A percentile compares a stretch with the other conserved stretches of the same genome.
These are phyloP conservation scores for Oryzias sinensis DNA, from an alignment of 2,797 vertebrate species.

Conservation along the genomic window DNA sequence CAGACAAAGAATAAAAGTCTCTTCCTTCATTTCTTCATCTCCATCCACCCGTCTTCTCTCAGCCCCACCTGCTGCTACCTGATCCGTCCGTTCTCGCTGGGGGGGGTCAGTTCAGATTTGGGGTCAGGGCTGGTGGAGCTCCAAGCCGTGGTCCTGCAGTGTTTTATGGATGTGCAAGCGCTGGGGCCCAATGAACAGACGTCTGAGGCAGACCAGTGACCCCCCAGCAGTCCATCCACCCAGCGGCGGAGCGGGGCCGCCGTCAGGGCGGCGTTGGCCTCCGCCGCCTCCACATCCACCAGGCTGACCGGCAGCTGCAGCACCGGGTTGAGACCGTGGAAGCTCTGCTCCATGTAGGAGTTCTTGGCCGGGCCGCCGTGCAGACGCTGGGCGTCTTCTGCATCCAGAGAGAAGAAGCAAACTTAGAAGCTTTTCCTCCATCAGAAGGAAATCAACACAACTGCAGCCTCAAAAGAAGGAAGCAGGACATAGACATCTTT, in stretches of 20 bases:
- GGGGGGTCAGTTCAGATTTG: conserved; percentile 85
- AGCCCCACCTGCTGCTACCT: conserved; percentile 83
- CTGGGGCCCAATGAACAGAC: conserved; percentile 82
- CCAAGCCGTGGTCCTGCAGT: conserved; percentile 85
- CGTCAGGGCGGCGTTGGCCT: conserved; percentile 80
- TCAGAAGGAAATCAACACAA: no score
- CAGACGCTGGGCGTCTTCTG: conserved; percentile 85
- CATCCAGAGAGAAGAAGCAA: not conserved
- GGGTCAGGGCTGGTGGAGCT: conserved; percentile 92
- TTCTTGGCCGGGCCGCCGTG: conserved; percentile 87
- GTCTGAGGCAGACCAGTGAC: conserved; percentile 87
- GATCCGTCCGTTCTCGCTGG: conserved; percentile 86
- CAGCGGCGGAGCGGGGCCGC: conserved; percentile 84
- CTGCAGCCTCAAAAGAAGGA: no score
- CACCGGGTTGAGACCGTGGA: conserved; percentile 94
- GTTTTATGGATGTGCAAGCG: conserved; percentile 86
- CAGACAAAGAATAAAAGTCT: conserved; percentile 8
- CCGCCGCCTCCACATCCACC: conserved; percentile 85
- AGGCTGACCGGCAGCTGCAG: conserved; percentile 87
- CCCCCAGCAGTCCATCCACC: conserved; percentile 85
- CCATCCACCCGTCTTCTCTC: conserved; percentile 5
- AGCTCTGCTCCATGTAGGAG: conserved; percentile 98
- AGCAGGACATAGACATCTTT: no score
- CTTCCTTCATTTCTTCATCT: conserved; percentile 25
- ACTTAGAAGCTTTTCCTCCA: no score